These are phyloP conservation scores for Cygnus olor DNA, from an alignment of 2,797 vertebrate species.

Conservation along the genomic window DNA sequence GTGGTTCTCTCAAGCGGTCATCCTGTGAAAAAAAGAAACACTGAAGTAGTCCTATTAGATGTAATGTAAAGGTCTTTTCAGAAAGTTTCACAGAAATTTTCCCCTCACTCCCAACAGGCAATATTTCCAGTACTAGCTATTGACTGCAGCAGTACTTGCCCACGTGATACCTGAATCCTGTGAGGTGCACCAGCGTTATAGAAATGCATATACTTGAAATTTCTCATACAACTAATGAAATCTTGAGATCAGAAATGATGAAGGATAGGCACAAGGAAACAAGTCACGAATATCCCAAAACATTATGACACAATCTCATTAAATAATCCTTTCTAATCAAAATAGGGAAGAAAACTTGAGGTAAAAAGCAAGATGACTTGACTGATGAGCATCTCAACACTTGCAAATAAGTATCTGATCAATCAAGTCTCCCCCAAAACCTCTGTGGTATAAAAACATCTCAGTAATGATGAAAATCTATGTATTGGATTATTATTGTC, in stretches of 20 bases:
- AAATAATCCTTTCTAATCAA: not conserved
- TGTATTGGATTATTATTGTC: not conserved
- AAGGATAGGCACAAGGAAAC: not conserved
- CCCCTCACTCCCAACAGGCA: not conserved
- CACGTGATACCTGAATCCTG: not conserved
- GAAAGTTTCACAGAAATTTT: not conserved
- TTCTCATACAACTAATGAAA: rapidly evolving
- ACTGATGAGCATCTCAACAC: not conserved
- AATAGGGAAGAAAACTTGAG: not conserved
- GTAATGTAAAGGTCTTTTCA: not conserved
- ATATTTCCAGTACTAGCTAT: not conserved
- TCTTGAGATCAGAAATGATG: not conserved
- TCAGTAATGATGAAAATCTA: not conserved
- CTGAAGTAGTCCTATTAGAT: not conserved
- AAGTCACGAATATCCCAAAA: not conserved
- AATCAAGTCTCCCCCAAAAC: not conserved
- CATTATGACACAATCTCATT: not conserved
- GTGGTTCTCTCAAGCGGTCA: conserved; percentile 90
- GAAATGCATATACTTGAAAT: not conserved
- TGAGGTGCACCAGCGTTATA: not conserved
- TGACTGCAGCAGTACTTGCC: not conserved
- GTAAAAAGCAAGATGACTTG: not conserved
- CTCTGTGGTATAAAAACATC: not conserved
- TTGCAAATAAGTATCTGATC: not conserved
- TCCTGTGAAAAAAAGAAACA: conserved; percentile 80